These are phyloP conservation scores for Acrocera orbiculus DNA, from an alignment of 2,888 invertebrate species.

Conservation along the genomic window DNA sequence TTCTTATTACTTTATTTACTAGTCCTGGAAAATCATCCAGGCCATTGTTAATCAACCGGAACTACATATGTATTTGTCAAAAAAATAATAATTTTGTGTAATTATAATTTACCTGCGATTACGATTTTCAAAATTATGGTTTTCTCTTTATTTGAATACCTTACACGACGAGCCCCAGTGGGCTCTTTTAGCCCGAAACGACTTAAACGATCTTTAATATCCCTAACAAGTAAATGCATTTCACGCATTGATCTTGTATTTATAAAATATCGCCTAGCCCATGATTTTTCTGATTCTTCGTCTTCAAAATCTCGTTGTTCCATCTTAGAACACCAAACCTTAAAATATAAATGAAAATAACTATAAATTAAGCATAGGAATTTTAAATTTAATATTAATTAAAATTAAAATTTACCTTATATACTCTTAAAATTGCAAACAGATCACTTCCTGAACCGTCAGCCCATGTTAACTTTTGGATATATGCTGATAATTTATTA, in stretches of 20 bases:
- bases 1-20: too few species aligned
- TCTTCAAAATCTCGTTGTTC: conserved; percentile 38
- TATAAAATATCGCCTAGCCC: conserved; percentile 53
- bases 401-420: conserved; percentile 36
- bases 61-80: too few species aligned
- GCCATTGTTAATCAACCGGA: too few species aligned
- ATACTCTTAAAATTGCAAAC: conserved; percentile 63
- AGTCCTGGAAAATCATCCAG: too few species aligned
- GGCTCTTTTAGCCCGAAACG: conserved; percentile 40
- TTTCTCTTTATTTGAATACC: conserved; percentile 35
- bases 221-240: conserved; percentile 50
- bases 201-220: conserved; percentile 45
- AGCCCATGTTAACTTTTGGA: conserved; percentile 64
- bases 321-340: conserved; percentile 53
- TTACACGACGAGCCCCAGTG: conserved; percentile 28
- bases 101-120: conserved; percentile 20
- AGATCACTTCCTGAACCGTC: conserved; percentile 66
- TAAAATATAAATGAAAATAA: conserved; percentile 5
- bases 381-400: background rate
- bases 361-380: background rate
- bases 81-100: too few species aligned
- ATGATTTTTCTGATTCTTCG: conserved; percentile 35
- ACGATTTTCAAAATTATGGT: conserved; percentile 46
- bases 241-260: conserved; percentile 56
- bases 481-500: conserved; percentile 49